Evolutionary conservation across 1,140 invertebrate species (phyloP).

Genomic region (Drosophila asahinai): DNA sequence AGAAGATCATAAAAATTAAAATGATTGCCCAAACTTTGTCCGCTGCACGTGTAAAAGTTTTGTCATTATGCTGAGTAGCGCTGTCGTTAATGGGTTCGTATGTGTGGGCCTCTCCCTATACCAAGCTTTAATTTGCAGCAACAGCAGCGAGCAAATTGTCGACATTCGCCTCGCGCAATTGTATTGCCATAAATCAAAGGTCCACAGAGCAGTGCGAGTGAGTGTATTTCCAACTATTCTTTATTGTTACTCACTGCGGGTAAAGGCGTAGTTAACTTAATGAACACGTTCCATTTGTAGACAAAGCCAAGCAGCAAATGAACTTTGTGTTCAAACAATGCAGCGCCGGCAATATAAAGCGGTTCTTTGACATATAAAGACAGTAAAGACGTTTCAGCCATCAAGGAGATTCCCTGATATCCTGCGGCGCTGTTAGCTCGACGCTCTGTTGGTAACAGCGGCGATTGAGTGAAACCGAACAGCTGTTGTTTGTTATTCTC

Average conservation of each 20-base stretch:
- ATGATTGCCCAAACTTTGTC: constrained; percentile 72
- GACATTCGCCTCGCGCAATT: constrained; percentile 29
- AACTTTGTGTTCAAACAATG: constrained; percentile 51
- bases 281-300: constrained; percentile 56
- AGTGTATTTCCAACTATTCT: constrained; percentile 43
- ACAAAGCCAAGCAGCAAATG: constrained; percentile 43
- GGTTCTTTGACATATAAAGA: constrained; percentile 45
- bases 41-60: constrained; percentile 75
- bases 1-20: constrained; percentile 80
- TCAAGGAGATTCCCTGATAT: not conserved
- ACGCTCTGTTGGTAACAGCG: constrained; percentile 10
- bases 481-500: constrained; percentile 68
- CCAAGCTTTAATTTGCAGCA: constrained; percentile 45
- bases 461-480: constrained; percentile 38
- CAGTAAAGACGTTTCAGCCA: constrained; percentile 22
- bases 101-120: constrained; percentile 7
- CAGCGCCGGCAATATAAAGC: constrained; percentile 34
- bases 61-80: constrained; percentile 74
- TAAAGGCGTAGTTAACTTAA: constrained; percentile 66
- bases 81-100: constrained; percentile 69
- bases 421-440: constrained; percentile 51
- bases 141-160: constrained; percentile 34
- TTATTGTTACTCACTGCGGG: constrained; percentile 24
- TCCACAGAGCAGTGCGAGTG: not conserved
- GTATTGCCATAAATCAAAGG: constrained; percentile 52